These are phyloP conservation scores for Hyles euphorbiae DNA, from an alignment of 1,140 invertebrate genomes.

Conservation along the genomic window DNA sequence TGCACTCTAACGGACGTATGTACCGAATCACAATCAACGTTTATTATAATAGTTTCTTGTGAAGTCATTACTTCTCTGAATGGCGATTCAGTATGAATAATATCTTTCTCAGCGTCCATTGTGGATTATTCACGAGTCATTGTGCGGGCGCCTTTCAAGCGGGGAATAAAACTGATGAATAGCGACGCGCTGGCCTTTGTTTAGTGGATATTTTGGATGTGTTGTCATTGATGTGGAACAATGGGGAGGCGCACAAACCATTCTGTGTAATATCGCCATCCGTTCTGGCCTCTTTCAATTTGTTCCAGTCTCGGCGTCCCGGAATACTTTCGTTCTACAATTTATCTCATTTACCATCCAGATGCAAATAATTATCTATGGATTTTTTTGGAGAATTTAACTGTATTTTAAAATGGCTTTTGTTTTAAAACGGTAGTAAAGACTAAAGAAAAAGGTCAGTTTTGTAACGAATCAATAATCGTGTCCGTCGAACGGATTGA, in stretches of 20 bases:
- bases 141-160: slow-evolving; percentile 55
- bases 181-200: slow-evolving; percentile 48
- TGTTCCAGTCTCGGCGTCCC: too few relatives aligned
- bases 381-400: too few relatives aligned
- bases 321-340: too few relatives aligned
- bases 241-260: slow-evolving; percentile 10
- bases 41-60: slow-evolving; percentile 36
- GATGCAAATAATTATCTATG: too few relatives aligned
- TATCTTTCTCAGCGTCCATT: slow-evolving; percentile 48
- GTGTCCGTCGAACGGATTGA: too few relatives aligned
- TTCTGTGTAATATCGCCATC: background rate
- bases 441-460: too few relatives aligned
- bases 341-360: too few relatives aligned
- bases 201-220: slow-evolving; percentile 47
- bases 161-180: slow-evolving; percentile 56
- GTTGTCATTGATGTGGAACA: slow-evolving; percentile 25
- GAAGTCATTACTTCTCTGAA: slow-evolving; percentile 44
- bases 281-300: background rate
- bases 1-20: slow-evolving; percentile 13
- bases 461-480: too few relatives aligned
- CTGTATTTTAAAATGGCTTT: too few relatives aligned
- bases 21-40: slow-evolving; percentile 43
- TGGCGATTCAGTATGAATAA: slow-evolving; percentile 38
- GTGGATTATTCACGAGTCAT: slow-evolving; percentile 62
- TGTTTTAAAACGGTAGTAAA: too few relatives aligned